A percentile compares a stretch with the other conserved stretches of the same genome.
Conservation (phyloP, 1,140 invertebrate species). For the Pentalonia nigronervosa region DNA sequence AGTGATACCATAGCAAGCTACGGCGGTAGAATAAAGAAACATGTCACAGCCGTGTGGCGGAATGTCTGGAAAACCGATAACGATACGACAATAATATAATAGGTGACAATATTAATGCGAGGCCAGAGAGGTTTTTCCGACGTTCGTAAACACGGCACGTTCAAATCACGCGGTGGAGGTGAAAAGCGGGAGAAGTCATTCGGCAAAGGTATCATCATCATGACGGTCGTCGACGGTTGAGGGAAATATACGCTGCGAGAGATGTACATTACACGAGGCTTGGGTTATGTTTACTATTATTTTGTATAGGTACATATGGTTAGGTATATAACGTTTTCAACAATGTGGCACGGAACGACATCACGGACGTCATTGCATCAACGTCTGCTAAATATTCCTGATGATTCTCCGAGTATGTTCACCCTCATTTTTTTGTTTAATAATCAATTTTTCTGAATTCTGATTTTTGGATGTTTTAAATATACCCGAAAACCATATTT, state of each 20-base stretch:
- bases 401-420: too few species aligned
- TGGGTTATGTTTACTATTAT: not conserved
- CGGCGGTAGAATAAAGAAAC: not conserved
- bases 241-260: not conserved
- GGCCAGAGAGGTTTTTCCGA: not conserved
- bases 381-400: too few species aligned
- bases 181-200: not conserved
- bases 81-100: not conserved
- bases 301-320: not conserved
- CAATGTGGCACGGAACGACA: not conserved
- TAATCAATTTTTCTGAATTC: too few species aligned
- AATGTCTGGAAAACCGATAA: constrained; percentile 9
- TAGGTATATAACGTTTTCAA: not conserved
- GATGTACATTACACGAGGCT: too few species aligned
- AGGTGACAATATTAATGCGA: not conserved
- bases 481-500: too few species aligned
- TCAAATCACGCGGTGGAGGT: not conserved
- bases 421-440: too few species aligned
- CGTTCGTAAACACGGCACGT: not conserved
- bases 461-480: too few species aligned
- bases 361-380: not conserved
- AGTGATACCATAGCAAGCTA: not conserved
- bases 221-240: not conserved
- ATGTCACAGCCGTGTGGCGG: not conserved
- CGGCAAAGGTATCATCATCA: too few species aligned